Evolutionary conservation across 2,113 vertebrate genomes (phyloP).

Genomic region (Dasyprocta punctata): DNA sequence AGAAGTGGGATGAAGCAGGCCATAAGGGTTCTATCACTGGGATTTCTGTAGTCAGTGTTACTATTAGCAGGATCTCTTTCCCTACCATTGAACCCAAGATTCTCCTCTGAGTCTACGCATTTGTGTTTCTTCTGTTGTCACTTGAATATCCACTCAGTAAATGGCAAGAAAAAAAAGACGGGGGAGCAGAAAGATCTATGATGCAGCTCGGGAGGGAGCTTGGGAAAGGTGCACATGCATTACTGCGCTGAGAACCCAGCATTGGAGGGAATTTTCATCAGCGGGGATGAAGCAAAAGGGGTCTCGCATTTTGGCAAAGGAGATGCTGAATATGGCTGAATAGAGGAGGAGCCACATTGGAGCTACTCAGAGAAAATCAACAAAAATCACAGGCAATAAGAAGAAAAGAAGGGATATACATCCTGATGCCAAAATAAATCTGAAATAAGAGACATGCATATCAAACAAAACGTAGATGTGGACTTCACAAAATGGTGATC

Average conservation of each 20-base stretch:
- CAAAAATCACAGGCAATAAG: neutral
- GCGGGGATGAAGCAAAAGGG: no score
- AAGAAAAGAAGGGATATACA: neutral
- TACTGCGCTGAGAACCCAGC: neutral
- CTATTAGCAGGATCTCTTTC: neutral
- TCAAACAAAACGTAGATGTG: neutral
- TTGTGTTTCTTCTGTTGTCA: neutral
- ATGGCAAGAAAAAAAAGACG: neutral
- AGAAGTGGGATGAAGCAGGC: neutral
- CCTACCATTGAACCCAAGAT: neutral
- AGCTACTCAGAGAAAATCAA: neutral
- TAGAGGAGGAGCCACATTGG: neutral
- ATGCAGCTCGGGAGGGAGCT: neutral
- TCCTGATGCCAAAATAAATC: neutral
- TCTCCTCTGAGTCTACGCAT: neutral
- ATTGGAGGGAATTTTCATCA: neutral
- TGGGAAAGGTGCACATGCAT: neutral
- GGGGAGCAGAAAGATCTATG: neutral
- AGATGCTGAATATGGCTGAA: neutral
- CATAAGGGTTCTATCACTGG: neutral
- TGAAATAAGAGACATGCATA: neutral
- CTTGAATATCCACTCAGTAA: neutral
- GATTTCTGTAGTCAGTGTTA: neutral
- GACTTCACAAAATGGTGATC: neutral
- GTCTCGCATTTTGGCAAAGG: neutral